Percentiles rank a stretch among this genome's conserved stretches.
Conservation (phyloP, 2,888 invertebrate genomes). For the Leptinotarsa juncta region DNA sequence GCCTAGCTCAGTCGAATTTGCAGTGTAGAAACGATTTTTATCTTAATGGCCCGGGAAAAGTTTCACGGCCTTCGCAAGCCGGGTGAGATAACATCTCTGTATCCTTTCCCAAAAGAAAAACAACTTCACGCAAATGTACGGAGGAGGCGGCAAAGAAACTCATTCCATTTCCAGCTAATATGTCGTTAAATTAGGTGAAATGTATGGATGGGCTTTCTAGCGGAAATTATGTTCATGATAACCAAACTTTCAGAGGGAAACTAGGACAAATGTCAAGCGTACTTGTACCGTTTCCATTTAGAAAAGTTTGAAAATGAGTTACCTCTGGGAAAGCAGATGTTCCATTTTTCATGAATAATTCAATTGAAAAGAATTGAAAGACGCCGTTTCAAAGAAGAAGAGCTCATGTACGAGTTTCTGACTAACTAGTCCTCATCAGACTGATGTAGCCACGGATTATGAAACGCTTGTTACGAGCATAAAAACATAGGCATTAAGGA, state of each 20-base stretch:
- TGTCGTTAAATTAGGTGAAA: constrained; percentile 35
- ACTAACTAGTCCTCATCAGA: no score
- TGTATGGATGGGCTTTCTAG: constrained; percentile 24
- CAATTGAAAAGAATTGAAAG: no score
- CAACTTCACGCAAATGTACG: constrained; percentile 56
- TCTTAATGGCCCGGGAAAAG: constrained; percentile 59
- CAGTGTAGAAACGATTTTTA: constrained; percentile 56
- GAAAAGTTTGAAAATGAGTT: not conserved
- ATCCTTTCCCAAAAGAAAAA: constrained; percentile 57
- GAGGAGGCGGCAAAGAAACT: constrained; percentile 50
- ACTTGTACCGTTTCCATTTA: not conserved
- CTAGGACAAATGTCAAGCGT: not conserved
- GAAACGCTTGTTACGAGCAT: no score
- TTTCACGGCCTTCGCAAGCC: constrained; percentile 55
- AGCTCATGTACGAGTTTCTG: no score
- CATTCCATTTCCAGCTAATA: constrained; percentile 53
- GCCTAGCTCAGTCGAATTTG: constrained; percentile 54
- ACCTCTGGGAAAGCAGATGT: no score
- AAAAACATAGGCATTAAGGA: no score
- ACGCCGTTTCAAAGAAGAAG: no score
- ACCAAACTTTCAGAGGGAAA: not conserved
- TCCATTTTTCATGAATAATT: no score
- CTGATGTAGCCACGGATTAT: no score
- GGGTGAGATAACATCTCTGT: constrained; percentile 55
- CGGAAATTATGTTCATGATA: constrained; percentile 16